Base-by-base conservation (phyloP, 2,797 vertebrate genomes). In the Cichlasoma orientale region DNA sequence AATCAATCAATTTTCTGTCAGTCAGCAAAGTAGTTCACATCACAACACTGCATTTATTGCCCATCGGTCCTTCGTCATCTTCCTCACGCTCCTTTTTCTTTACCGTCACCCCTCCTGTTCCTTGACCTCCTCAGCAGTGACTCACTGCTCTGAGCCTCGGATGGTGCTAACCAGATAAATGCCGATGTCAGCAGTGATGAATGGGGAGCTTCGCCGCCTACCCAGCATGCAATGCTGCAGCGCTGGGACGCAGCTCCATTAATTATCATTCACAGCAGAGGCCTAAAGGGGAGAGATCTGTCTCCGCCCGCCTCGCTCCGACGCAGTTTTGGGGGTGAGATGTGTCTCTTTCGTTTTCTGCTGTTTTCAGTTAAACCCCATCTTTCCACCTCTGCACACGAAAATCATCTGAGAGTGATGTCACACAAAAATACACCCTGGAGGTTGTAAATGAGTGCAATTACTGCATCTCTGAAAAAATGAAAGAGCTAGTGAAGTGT, bases 201-300 rank as follows among this genome's bases (percentile, higher is more conserved):
- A 90, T 89, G 82, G 71, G 78, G 75, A 75, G 72, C 69, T 78
- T 76, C 4, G 3, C 31, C 16, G 25, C 68, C 56, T 83, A 82
- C 89, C 89, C 89, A 89, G 89, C 77, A 89, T 90, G 89, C 90
- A 88, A 16, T 18, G 5, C 47, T 79, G 78, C 72, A 75, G 83
- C 16, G 50, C 81, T 38, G 80, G 72, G 82, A 84, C 12, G 50
- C 63, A 53, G 82, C 73, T 80, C 80, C 85, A 90, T 90, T 90
- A 90, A 90, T 87, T 90, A 89, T 89, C 86, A 88, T 90, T 87
- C 88, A 82, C 82, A 79, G 85, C 29, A 11, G 72, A 78, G 77
- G 72, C 85, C 85, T 69, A 74, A 82, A 74, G 85, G 86, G 75
- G 76, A 80, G 75, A 80, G 56, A 87, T 88, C 77, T 3, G 77